Percentiles rank a stretch among this genome's conserved stretches.
Evolutionary conservation across 1,140 invertebrate genomes (phyloP).

Genomic region (Telenomus remus): DNA sequence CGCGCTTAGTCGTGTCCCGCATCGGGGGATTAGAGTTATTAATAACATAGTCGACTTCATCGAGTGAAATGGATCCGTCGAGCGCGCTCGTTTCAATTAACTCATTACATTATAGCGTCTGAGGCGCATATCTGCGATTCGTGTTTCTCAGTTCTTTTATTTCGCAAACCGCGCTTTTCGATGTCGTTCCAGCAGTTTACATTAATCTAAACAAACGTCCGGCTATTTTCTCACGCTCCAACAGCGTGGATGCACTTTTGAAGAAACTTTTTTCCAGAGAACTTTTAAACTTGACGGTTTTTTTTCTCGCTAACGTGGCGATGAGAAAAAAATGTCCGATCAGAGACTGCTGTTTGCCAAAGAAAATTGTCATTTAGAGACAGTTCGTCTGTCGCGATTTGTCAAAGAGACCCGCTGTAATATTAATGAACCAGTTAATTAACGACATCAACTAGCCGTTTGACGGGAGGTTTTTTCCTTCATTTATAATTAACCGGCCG

Average conservation of each 20-base stretch:
- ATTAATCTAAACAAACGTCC: too few relatives aligned
- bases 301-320: conserved; percentile 3
- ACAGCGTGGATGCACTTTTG: conserved; percentile 2
- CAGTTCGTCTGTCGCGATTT: conserved; percentile 7
- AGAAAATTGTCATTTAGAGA: conserved; percentile 16
- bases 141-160: too few relatives aligned
- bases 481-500: conserved; percentile 22
- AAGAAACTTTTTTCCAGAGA: too few relatives aligned
- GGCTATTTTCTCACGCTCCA: too few relatives aligned
- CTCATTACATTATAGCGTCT: not conserved
- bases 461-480: conserved; percentile 16
- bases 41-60: conserved; percentile 38
- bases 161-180: too few relatives aligned
- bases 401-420: conserved; percentile 13
- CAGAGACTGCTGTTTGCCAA: not conserved
- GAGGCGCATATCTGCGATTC: too few relatives aligned
- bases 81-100: conserved; percentile 1
- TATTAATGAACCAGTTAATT: conserved; percentile 34
- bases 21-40: conserved; percentile 30
- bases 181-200: too few relatives aligned
- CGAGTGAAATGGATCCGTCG: conserved; percentile 9
- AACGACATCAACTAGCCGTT: conserved; percentile 18
- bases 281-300: too few relatives aligned
- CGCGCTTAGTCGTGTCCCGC: conserved; percentile 6
- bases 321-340: too few relatives aligned